Conservation (phyloP, 1,140 invertebrate species). For the Sminthurinus signatus region DNA sequence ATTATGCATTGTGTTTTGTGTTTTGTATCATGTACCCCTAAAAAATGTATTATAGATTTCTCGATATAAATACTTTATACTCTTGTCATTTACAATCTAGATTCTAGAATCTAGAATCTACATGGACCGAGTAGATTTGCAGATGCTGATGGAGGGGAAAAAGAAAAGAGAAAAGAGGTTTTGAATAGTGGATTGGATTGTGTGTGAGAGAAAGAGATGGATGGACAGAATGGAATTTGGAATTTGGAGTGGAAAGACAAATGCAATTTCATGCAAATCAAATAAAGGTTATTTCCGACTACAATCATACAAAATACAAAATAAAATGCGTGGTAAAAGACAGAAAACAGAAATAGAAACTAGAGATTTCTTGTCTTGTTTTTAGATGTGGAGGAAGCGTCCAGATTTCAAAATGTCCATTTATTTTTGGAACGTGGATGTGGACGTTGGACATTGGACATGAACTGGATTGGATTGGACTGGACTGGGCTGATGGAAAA, state of each 20-base stretch:
- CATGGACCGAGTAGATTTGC: no score
- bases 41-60: no score
- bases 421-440: not conserved
- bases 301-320: not conserved
- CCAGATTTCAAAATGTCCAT: constrained; percentile 1
- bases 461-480: constrained; percentile 1
- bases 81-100: no score
- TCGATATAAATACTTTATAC: no score
- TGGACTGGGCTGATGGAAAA: no score
- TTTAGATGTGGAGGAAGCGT: no score
- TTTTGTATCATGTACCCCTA: no score
- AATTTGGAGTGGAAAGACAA: constrained; percentile 4
- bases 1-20: no score
- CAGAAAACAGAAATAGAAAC: not conserved
- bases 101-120: no score
- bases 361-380: not conserved
- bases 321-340: no score
- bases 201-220: constrained; percentile 6
- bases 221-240: constrained; percentile 24
- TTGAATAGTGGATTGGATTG: not conserved
- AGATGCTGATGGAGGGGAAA: not conserved
- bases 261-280: constrained; percentile 41
- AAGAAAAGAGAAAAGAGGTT: not conserved
- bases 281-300: constrained; percentile 11
- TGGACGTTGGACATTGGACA: constrained; percentile 1